Percentiles rank a stretch among this genome's conserved stretches.
Conservation (phyloP, 2,888 invertebrate species). For the Entomobrya proxima region DNA sequence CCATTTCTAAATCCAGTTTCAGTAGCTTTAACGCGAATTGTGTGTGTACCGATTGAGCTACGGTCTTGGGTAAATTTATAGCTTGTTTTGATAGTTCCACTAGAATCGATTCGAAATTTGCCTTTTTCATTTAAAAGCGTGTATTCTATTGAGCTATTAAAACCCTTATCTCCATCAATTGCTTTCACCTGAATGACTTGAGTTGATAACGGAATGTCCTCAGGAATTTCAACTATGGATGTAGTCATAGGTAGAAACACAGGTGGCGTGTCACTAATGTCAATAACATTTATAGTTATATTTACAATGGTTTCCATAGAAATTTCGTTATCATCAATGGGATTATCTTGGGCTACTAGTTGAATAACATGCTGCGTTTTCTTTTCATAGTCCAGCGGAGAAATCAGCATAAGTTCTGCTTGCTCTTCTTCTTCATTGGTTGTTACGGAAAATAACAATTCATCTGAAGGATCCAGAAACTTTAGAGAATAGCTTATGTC, state of each 20-base stretch:
- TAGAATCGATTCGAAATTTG: neutral
- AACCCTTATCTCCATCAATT: neutral
- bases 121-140: neutral
- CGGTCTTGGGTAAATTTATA: neutral
- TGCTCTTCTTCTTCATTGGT: neutral
- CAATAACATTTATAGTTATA: slow-evolving; percentile 3
- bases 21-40: neutral
- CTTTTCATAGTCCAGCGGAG: slow-evolving; percentile 11
- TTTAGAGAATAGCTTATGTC: neutral
- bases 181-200: neutral
- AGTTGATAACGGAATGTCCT: neutral
- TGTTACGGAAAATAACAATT: neutral
- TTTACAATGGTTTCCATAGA: neutral
- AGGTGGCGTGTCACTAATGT: neutral
- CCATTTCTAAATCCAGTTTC: neutral
- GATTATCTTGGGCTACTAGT: neutral
- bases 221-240: neutral
- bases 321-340: neutral
- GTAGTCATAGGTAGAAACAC: neutral
- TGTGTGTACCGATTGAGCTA: neutral
- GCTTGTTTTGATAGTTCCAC: neutral
- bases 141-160: neutral
- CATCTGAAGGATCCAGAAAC: neutral
- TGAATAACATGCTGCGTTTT: neutral
- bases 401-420: neutral